These are phyloP conservation scores for Odontomyia ornata DNA, from an alignment of 2,888 invertebrate species.

Conservation along the genomic window DNA sequence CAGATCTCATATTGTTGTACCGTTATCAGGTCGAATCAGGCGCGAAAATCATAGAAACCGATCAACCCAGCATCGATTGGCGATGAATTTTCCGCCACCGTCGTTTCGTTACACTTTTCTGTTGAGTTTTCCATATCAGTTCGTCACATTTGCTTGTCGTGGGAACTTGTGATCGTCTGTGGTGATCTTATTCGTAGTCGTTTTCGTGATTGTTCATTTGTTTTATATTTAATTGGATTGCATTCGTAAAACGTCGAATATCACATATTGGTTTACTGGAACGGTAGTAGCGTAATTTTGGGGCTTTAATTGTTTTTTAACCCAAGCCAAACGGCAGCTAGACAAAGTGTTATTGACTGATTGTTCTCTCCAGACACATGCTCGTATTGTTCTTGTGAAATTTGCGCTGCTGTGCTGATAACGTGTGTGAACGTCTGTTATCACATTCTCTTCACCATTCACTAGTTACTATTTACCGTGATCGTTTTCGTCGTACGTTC, in stretches of 20 bases:
- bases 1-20: not conserved
- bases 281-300: no score
- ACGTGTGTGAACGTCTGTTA: constrained; percentile 15
- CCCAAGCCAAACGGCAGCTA: no score
- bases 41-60: not conserved
- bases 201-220: constrained; percentile 30
- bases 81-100: constrained; percentile 10
- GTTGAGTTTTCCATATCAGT: constrained; percentile 35
- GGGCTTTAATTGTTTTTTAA: no score
- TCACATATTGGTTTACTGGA: constrained; percentile 14
- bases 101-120: not conserved
- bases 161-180: constrained; percentile 45
- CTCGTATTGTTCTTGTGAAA: no score
- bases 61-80: not conserved
- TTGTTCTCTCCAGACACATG: no score
- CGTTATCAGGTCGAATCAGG: constrained; percentile 1
- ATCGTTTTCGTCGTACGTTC: not conserved
- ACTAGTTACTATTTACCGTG: not conserved
- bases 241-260: constrained; percentile 31
- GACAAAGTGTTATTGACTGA: no score
- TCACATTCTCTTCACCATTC: no score
- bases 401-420: not conserved
- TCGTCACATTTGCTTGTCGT: constrained; percentile 48
- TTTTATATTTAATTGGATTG: constrained; percentile 2
- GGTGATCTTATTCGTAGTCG: constrained; percentile 22